Percentiles rank a stretch among this genome's conserved stretches.
These are phyloP conservation scores for Carettochelys insculpta DNA, from an alignment of 2,113 vertebrate species.

Conservation along the genomic window DNA sequence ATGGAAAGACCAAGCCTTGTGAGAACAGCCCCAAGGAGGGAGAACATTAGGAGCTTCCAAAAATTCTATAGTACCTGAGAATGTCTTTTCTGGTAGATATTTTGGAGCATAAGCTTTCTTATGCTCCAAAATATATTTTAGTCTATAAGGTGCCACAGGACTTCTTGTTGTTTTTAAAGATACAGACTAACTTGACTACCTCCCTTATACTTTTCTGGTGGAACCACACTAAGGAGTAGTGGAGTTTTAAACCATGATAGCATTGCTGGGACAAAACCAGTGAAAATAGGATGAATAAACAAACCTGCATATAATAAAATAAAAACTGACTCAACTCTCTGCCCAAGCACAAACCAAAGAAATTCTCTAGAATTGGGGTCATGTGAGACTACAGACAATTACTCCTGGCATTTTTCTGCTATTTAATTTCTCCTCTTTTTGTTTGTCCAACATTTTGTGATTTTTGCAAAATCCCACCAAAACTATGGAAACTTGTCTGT, in stretches of 20 bases:
- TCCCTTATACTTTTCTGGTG: background rate
- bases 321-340: background rate
- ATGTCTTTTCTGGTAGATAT: background rate
- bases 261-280: background rate
- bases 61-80: background rate
- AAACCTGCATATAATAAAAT: background rate
- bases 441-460: background rate
- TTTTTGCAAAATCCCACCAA: background rate
- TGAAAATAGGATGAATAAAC: background rate
- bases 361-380: background rate
- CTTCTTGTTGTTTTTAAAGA: too few relatives aligned
- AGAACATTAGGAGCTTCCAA: background rate
- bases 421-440: background rate
- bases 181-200: too few relatives aligned
- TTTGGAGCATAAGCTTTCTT: too few relatives aligned
- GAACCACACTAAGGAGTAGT: background rate
- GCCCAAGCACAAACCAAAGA: background rate
- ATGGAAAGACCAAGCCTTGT: background rate
- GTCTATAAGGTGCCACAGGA: too few relatives aligned
- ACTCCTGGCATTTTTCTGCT: background rate
- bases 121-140: too few relatives aligned
- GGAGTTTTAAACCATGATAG: background rate
- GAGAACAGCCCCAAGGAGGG: background rate
- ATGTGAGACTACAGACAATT: background rate
- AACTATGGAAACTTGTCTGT: accelerated